Percentiles rank a stretch among this genome's conserved stretches.
Conservation (phyloP, 2,797 vertebrate species). For the Hemitrygon akajei region DNA sequence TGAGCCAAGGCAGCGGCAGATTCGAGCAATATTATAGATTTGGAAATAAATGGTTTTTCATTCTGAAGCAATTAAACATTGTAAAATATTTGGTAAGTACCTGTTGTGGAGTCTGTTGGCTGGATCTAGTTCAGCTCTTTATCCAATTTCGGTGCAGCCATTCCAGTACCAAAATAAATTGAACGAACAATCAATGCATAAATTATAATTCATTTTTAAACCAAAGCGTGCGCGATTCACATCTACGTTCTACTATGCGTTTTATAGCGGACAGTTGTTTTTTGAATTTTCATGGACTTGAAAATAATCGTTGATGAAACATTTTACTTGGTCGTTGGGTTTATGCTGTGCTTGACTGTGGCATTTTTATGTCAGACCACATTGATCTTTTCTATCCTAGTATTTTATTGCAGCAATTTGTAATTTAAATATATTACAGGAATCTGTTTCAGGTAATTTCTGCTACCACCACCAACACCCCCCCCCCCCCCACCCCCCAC, state of each 20-base stretch:
- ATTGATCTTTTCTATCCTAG: not conserved
- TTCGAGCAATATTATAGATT: no score
- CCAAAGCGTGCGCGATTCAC: not conserved
- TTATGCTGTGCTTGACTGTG: not conserved
- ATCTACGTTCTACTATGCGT: not conserved
- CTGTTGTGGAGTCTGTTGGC: not conserved
- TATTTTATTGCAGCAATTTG: not conserved
- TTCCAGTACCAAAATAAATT: no score
- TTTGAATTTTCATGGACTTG: not conserved
- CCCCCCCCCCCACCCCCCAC: no score
- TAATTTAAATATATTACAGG: not conserved
- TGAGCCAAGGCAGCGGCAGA: no score
- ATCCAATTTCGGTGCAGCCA: not conserved
- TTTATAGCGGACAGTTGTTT: not conserved
- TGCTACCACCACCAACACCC: no score
- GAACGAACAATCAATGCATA: not conserved
- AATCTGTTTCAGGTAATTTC: not conserved
- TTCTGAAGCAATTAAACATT: not conserved
- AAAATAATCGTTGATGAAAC: not conserved
- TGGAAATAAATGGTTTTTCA: no score
- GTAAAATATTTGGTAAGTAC: not conserved
- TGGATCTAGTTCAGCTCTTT: not conserved
- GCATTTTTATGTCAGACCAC: not conserved
- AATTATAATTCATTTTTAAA: not conserved
- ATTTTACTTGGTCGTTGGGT: not conserved